Percentiles rank a stretch among this genome's conserved stretches.
Conservation (phyloP, 2,797 vertebrate species). For the Pseudomugil gertrudae region DNA sequence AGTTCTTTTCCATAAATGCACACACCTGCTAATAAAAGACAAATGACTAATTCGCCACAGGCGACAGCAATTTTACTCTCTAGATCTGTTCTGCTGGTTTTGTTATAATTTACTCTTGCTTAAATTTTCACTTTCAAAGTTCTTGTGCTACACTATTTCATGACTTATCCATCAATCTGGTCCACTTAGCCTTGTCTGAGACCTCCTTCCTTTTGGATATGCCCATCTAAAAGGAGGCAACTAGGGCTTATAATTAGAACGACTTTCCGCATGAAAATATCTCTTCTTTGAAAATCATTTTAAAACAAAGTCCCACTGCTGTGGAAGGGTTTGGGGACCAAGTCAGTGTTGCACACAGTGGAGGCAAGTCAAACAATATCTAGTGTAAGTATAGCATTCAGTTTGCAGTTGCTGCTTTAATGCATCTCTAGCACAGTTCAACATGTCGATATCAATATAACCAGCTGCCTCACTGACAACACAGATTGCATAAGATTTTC, state of each 20-base stretch:
- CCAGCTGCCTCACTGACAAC: conserved; percentile 5
- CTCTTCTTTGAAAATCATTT: neutral
- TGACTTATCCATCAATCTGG: too few relatives aligned
- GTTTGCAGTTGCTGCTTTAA: neutral
- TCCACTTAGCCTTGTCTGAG: too few relatives aligned
- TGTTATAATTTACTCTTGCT: too few relatives aligned
- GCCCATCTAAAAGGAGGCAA: too few relatives aligned
- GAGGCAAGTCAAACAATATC: neutral
- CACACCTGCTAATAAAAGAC: neutral
- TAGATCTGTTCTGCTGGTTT: too few relatives aligned
- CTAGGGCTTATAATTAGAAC: too few relatives aligned
- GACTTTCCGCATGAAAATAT: conserved; percentile 16
- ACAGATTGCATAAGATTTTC: conserved; percentile 3
- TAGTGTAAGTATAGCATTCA: neutral
- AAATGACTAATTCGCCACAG: conserved; percentile 6
- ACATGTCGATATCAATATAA: neutral
- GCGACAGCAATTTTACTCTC: neutral
- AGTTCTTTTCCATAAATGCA: neutral
- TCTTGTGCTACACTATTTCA: too few relatives aligned
- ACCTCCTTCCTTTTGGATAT: too few relatives aligned
- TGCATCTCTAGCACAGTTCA: neutral
- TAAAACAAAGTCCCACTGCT: neutral
- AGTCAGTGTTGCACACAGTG: neutral
- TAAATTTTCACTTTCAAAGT: too few relatives aligned
- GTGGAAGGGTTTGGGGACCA: neutral